Evolutionary conservation across 2,888 invertebrate species (phyloP).

Genomic region (Epirrhoe alternata): DNA sequence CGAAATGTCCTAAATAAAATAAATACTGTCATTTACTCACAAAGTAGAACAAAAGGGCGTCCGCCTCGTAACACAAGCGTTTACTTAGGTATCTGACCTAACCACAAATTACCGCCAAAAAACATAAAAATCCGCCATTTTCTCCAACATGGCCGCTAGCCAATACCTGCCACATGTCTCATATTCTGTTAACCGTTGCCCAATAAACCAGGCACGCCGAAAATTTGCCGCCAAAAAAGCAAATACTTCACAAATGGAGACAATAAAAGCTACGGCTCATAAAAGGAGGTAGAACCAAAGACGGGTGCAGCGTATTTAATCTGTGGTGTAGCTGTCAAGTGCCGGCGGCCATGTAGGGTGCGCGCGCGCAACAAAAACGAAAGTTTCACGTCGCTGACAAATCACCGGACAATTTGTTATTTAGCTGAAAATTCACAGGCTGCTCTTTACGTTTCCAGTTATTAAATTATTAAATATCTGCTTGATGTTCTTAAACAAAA

Average conservation of each 20-base stretch:
- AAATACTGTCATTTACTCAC: not conserved
- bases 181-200: constrained; percentile 33
- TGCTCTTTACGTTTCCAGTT: constrained; percentile 33
- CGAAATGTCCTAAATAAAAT: not conserved
- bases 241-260: constrained; percentile 59
- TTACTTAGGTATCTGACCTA: constrained; percentile 21
- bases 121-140: constrained; percentile 25
- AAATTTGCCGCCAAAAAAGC: constrained; percentile 52
- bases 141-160: constrained; percentile 26
- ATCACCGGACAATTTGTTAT: constrained; percentile 80
- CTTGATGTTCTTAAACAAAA: not conserved
- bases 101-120: constrained; percentile 28
- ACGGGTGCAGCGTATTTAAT: constrained; percentile 50
- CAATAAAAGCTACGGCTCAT: constrained; percentile 68
- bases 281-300: constrained; percentile 63
- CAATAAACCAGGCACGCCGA: constrained; percentile 38
- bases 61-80: constrained; percentile 4
- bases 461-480: not conserved
- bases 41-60: constrained; percentile 7
- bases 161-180: constrained; percentile 33
- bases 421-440: constrained; percentile 55
- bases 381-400: constrained; percentile 76
- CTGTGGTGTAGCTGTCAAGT: constrained; percentile 59
- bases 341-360: constrained; percentile 71
- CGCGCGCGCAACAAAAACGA: constrained; percentile 68